Evolutionary conservation across 1,140 invertebrate species (phyloP).

Genomic region (Drosophila murphyi): DNA sequence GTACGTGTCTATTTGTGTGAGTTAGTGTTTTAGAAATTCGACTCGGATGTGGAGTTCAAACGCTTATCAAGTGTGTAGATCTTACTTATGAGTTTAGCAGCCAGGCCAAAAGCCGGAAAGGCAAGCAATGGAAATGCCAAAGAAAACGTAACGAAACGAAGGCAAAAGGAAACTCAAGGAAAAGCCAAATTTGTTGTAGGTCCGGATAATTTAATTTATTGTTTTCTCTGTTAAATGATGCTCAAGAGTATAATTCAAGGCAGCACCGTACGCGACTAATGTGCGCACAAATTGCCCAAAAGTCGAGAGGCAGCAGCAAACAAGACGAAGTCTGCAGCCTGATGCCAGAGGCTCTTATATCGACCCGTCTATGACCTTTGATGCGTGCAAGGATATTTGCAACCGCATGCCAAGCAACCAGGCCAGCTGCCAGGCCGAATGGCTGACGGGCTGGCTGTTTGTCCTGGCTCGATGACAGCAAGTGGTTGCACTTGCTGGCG

Average conservation of each 20-base stretch:
- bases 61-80: conserved; percentile 81
- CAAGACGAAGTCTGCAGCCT: no score
- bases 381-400: conserved; percentile 50
- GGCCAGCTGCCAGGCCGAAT: neutral
- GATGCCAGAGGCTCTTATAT: conserved; percentile 18
- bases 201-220: conserved; percentile 81
- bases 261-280: conserved; percentile 63
- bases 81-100: conserved; percentile 79
- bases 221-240: conserved; percentile 81
- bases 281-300: conserved; percentile 69
- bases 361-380: conserved; percentile 49
- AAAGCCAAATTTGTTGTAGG: conserved; percentile 78
- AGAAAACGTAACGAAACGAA: neutral
- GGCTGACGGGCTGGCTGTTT: conserved; percentile 3
- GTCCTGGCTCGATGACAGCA: conserved; percentile 37
- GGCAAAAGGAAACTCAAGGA: conserved; percentile 48
- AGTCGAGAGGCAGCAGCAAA: conserved; percentile 19
- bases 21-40: conserved; percentile 80
- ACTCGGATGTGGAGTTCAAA: conserved; percentile 76
- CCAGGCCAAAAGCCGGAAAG: conserved; percentile 23
- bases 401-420: neutral
- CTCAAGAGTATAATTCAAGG: conserved; percentile 80
- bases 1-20: conserved; percentile 80
- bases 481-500: conserved; percentile 41
- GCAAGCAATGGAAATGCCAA: conserved; percentile 10